Base-by-base conservation (phyloP, 2,113 vertebrate genomes). In the Eira barbara region DNA sequence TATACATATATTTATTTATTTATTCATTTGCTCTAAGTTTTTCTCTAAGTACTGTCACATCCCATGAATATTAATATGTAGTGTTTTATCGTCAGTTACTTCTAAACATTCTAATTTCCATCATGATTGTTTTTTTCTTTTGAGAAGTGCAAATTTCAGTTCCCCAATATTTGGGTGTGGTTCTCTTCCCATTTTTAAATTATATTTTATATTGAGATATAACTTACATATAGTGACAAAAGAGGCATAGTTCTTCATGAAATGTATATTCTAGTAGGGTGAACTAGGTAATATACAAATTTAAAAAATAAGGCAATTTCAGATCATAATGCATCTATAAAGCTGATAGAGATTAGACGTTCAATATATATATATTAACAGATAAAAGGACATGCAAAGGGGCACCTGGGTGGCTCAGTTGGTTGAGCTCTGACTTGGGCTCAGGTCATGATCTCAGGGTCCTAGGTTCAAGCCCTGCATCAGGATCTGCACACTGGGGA, bases 181-280 rank as follows among this genome's bases (percentile, higher is more conserved):
- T 79, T 92, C 29, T 74, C 57, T 94, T 94, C 95, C 89, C n/a
- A 92, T 31, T 73, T 59, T 63, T 73, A 55, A 63, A 79, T 80
- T 89, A n/a, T 2, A 47, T 65, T 90, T 95, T 85, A 74, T 80
- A 36, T 42, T 79, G 39, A 80, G 8, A 45, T 55, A 11, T 74
- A 57, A 93, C 39, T 47, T 47, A 85, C 52, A 47, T 79, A 57
- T 4, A 89, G 18, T 73, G 27, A 92, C 47, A 34, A 74, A 55
- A 55, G 49, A 78, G 67, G 31, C 29, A 15, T 84, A 52, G 21
- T 52, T 17, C 21, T 61, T 95, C 57, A 47, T 67, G 36, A 74
- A 83, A 67, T 36, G 76, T 80, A 67, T 57, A 83, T 67, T 89
- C 67, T 47, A 76, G 61, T 42, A 42, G 20, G 25, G 12, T 89